These are phyloP conservation scores for Leptopterna dolabrata DNA, from an alignment of 2,888 invertebrate genomes.

Conservation along the genomic window DNA sequence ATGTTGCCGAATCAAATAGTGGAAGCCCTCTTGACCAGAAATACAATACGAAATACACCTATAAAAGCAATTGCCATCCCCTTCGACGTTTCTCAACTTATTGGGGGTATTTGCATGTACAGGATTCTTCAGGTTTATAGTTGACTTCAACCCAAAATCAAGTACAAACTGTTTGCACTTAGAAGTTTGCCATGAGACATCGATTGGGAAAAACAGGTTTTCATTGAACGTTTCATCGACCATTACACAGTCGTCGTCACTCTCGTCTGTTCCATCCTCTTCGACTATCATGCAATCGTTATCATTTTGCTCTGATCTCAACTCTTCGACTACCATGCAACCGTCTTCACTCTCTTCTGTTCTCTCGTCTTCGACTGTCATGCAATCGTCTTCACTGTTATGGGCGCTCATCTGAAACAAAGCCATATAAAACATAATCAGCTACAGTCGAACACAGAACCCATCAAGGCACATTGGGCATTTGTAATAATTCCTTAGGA, in stretches of 20 bases:
- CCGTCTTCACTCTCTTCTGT: no score
- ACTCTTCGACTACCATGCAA: no score
- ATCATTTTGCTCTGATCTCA: no score
- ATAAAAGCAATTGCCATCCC: neutral
- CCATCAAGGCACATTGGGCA: no score
- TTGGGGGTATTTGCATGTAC: neutral
- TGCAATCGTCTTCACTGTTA: no score
- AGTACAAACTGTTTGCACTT: neutral
- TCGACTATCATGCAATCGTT: no score
- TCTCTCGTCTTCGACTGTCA: no score
- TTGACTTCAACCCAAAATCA: neutral
- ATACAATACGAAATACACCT: neutral
- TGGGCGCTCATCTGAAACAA: no score
- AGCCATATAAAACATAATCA: no score
- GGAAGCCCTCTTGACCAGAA: neutral
- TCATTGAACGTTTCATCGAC: neutral
- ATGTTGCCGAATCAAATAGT: neutral
- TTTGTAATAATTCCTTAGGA: no score
- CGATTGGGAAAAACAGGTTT: neutral
- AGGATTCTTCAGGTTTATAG: neutral
- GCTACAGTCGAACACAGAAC: no score
- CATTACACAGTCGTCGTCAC: neutral
- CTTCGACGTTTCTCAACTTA: neutral
- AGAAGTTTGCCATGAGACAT: neutral
- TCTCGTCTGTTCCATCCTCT: neutral